Conservation (phyloP, 2,888 invertebrate genomes). For the Drosophila pseudotakahashii region DNA sequence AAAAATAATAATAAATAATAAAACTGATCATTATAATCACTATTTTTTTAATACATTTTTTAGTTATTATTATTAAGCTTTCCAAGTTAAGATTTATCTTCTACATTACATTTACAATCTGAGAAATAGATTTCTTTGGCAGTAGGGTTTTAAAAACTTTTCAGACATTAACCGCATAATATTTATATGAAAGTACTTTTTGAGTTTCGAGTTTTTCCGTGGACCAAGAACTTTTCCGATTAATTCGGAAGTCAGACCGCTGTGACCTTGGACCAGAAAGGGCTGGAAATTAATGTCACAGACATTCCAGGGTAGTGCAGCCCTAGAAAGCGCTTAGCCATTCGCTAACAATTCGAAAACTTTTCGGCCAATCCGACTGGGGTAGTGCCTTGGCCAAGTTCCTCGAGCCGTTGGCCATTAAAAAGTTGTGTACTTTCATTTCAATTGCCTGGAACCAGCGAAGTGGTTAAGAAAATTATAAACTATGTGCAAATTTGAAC, state of each 20-base stretch:
- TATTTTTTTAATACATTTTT: too few relatives aligned
- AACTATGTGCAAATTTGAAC: constrained; percentile 68
- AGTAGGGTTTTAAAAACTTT: neutral
- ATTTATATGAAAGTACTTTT: neutral
- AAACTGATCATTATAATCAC: too few relatives aligned
- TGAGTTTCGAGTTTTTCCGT: neutral
- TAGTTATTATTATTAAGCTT: too few relatives aligned
- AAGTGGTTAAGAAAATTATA: constrained; percentile 67
- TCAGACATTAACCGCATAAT: neutral
- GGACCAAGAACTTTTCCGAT: constrained; percentile 7
- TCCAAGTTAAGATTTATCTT: too few relatives aligned
- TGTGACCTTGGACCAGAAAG: constrained; percentile 27
- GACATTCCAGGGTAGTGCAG: constrained; percentile 26
- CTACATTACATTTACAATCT: too few relatives aligned
- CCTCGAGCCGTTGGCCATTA: constrained; percentile 68
- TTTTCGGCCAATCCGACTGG: constrained; percentile 47
- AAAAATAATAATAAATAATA: too few relatives aligned
- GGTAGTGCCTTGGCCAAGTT: constrained; percentile 32
- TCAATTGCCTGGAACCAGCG: constrained; percentile 62
- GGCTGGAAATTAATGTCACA: constrained; percentile 7
- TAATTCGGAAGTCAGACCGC: constrained; percentile 4
- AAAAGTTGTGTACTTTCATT: constrained; percentile 75
- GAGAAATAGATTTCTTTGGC: neutral
- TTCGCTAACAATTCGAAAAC: constrained; percentile 63
- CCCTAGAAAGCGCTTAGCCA: constrained; percentile 6